Evolutionary conservation across 2,797 vertebrate genomes (phyloP).

Genomic region (Spheniscus humboldti): DNA sequence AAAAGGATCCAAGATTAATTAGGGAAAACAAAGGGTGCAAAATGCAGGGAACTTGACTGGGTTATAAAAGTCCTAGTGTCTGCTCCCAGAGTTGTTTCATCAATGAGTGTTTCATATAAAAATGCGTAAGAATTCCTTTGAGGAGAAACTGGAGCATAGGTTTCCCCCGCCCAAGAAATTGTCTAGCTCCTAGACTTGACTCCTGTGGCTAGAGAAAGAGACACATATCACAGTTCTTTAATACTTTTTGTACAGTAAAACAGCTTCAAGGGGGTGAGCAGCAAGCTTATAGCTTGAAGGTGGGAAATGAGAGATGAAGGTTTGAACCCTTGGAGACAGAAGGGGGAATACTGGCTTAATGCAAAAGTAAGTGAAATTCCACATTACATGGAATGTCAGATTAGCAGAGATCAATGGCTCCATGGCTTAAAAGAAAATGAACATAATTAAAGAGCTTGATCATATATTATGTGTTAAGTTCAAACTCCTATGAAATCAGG

Average conservation of each 20-base stretch:
- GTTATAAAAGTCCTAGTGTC: not conserved
- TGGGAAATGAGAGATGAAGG: slow-evolving; percentile 33
- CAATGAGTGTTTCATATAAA: not conserved
- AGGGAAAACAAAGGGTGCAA: not conserved
- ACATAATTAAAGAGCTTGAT: slow-evolving; percentile 54
- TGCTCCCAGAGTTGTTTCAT: not conserved
- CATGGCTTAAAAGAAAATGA: slow-evolving; percentile 40
- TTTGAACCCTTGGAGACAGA: slow-evolving; percentile 22
- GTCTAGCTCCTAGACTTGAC: not conserved
- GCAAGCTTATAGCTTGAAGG: slow-evolving; percentile 6
- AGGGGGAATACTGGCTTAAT: slow-evolving; percentile 25
- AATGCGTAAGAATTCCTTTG: not conserved
- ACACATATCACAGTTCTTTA: not conserved
- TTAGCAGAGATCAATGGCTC: slow-evolving; percentile 35
- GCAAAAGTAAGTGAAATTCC: slow-evolving; percentile 58
- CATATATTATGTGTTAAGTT: slow-evolving; percentile 13
- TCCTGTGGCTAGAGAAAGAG: not conserved
- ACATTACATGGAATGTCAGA: slow-evolving; percentile 50
- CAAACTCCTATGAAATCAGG: slow-evolving; percentile 30
- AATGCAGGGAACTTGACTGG: not conserved
- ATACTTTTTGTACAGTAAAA: slow-evolving; percentile 28
- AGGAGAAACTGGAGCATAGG: not conserved
- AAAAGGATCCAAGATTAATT: not conserved
- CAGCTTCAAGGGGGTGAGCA: slow-evolving; percentile 8
- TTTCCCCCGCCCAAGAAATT: not conserved